Percentiles rank a stretch among this genome's conserved stretches.
These are phyloP conservation scores for Copsychus sechellarum DNA, from an alignment of 2,113 vertebrate species.

Conservation along the genomic window DNA sequence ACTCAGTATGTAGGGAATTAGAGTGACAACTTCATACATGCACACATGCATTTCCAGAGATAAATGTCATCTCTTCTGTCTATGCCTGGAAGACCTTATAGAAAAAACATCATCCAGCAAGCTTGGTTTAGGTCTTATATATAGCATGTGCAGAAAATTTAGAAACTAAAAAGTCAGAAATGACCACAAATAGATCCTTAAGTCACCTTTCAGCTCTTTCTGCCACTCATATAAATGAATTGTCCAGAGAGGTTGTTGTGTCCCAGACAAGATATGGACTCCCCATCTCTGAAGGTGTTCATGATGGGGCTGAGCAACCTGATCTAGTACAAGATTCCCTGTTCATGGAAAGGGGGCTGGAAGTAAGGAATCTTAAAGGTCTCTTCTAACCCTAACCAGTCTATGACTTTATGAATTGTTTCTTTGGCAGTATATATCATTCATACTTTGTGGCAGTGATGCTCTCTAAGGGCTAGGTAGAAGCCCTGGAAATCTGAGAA, in stretches of 20 bases:
- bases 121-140: neutral
- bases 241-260: neutral
- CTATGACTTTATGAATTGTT: neutral
- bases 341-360: neutral
- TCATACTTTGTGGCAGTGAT: neutral
- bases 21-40: neutral
- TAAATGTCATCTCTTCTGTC: neutral
- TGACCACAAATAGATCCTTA: neutral
- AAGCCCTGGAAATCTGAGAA: neutral
- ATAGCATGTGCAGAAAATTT: neutral
- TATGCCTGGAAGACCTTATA: neutral
- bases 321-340: neutral
- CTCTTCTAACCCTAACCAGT: neutral
- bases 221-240: neutral
- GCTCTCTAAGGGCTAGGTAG: neutral
- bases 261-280: neutral
- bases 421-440: neutral
- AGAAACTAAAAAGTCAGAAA: neutral
- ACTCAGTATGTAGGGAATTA: neutral
- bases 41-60: neutral
- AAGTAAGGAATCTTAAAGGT: neutral
- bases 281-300: neutral
- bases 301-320: neutral
- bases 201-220: neutral
- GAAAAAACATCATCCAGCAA: neutral